Evolutionary conservation across 2,888 invertebrate species (phyloP).

Genomic region (Pyrrhia umbra): DNA sequence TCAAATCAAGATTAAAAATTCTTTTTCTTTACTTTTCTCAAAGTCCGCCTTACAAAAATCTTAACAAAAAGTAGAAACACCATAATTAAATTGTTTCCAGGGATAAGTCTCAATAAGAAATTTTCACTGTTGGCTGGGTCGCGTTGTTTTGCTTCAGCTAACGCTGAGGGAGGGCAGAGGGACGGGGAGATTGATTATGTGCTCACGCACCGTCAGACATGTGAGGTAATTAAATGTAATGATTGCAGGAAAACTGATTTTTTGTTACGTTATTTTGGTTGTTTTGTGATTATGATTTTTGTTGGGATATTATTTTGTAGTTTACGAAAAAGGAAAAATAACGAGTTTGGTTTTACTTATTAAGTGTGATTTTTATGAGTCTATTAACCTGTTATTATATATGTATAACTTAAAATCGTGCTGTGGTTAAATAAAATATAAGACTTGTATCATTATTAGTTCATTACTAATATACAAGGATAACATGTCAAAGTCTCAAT

Average conservation of each 20-base stretch:
- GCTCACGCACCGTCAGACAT: conserved; percentile 76
- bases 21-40: conserved; percentile 34
- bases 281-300: conserved; percentile 28
- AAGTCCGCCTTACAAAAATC: conserved; percentile 27
- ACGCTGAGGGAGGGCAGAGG: conserved; percentile 36
- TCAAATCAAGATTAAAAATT: conserved; percentile 46
- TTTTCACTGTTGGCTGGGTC: conserved; percentile 59
- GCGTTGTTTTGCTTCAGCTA: conserved; percentile 62
- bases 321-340: too few relatives aligned
- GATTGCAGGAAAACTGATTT: conserved; percentile 70
- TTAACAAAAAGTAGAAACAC: conserved; percentile 42
- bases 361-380: neutral
- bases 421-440: too few relatives aligned
- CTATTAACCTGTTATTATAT: neutral
- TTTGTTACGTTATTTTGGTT: conserved; percentile 46
- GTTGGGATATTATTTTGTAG: conserved; percentile 6
- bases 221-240: conserved; percentile 81
- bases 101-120: conserved; percentile 56
- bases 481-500: neutral
- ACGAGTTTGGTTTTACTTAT: too few relatives aligned
- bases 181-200: conserved; percentile 77
- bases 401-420: neutral
- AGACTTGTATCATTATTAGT: too few relatives aligned
- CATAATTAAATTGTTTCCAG: conserved; percentile 44
- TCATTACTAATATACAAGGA: too few relatives aligned